Evolutionary conservation across 2,888 invertebrate genomes (phyloP).

Genomic region (Aspidapion aeneum): DNA sequence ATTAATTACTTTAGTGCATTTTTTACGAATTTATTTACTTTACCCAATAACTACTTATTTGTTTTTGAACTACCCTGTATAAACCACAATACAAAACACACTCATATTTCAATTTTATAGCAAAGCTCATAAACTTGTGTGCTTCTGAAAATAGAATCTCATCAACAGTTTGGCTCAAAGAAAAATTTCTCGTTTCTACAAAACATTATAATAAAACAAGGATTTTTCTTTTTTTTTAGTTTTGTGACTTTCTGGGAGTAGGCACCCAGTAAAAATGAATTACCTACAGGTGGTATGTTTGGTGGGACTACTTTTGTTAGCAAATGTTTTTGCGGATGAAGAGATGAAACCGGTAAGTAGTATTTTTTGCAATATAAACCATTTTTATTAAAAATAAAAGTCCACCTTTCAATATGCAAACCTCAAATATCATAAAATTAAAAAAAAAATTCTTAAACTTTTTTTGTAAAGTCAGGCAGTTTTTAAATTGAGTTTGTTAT

Average conservation of each 20-base stretch:
- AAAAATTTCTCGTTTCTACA: neutral
- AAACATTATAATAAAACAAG: neutral
- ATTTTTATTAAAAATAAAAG: no score
- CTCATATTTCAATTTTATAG: neutral
- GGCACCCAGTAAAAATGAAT: slow-evolving; percentile 36
- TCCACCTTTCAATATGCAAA: no score
- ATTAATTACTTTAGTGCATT: no score
- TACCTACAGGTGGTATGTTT: slow-evolving; percentile 32
- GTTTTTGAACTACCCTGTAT: neutral
- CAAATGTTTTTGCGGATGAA: slow-evolving; percentile 32
- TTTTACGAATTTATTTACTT: neutral
- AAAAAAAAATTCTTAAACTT: no score
- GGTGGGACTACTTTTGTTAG: slow-evolving; percentile 32
- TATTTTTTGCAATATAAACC: slow-evolving; percentile 2
- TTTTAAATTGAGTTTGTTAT: no score
- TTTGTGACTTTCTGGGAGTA: neutral
- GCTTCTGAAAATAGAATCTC: neutral
- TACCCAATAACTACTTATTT: neutral
- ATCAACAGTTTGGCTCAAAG: neutral
- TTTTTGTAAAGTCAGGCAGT: no score
- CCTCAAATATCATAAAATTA: no score
- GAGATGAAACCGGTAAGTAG: slow-evolving; percentile 36
- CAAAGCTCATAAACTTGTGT: neutral
- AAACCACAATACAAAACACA: no score
- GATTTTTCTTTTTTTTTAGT: neutral